Percentiles rank a stretch among this genome's conserved stretches.
Conservation (phyloP, 2,888 invertebrate genomes). For the Drosophila limbata region DNA sequence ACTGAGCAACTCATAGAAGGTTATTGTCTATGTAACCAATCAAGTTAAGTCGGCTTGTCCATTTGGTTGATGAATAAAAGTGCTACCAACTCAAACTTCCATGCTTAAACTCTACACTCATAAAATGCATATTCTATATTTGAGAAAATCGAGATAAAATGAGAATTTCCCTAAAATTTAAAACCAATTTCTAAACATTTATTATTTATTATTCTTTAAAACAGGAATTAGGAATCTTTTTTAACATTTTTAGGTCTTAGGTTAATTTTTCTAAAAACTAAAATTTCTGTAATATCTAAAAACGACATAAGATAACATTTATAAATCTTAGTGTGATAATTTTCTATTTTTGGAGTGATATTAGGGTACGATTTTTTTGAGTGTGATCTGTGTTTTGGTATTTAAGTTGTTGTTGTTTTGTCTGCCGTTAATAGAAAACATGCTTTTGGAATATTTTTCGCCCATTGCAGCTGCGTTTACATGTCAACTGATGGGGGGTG, state of each 20-base stretch:
- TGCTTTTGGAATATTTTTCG: conserved; percentile 42
- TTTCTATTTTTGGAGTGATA: not conserved
- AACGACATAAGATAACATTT: too few species aligned
- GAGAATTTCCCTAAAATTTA: too few species aligned
- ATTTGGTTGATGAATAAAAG: conserved; percentile 53
- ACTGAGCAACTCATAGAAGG: conserved; percentile 18
- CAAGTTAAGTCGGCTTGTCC: conserved; percentile 50
- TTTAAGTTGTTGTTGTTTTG: conserved; percentile 14
- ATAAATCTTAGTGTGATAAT: too few species aligned
- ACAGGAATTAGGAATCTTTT: too few species aligned
- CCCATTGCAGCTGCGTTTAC: conserved; percentile 59
- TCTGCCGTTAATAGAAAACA: conserved; percentile 60
- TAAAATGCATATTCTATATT: too few species aligned
- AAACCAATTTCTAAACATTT: too few species aligned
- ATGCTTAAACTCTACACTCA: not conserved
- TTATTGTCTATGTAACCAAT: conserved; percentile 60
- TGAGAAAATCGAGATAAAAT: too few species aligned
- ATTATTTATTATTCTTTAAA: too few species aligned
- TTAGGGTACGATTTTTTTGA: not conserved
- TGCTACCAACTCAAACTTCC: conserved; percentile 4
- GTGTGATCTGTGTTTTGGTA: conserved; percentile 23
- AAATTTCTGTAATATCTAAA: too few species aligned
- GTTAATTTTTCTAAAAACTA: too few species aligned
- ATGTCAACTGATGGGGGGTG: conserved; percentile 61
- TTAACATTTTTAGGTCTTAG: too few species aligned